These are phyloP conservation scores for Scelioninae gen. 1 DNA, from an alignment of 2,888 invertebrate species.

Conservation along the genomic window DNA sequence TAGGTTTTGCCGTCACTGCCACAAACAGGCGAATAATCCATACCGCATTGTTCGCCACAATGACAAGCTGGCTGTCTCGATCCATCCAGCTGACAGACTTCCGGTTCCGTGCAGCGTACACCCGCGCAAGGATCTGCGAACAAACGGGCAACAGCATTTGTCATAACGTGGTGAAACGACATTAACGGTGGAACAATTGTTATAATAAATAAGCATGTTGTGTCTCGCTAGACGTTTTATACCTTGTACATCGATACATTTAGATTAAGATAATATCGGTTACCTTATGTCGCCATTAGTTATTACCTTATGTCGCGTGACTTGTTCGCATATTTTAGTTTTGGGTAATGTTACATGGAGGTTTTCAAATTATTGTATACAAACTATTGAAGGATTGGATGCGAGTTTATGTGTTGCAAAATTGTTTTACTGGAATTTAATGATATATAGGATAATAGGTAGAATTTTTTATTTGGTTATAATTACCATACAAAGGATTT, in stretches of 20 bases:
- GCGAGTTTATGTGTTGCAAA: no score
- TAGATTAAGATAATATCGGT: not conserved
- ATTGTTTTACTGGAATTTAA: no score
- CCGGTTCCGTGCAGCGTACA: conserved; percentile 90
- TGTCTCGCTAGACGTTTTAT: no score
- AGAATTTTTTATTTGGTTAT: no score
- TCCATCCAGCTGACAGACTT: conserved; percentile 93
- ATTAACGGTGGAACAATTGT: conserved; percentile 1
- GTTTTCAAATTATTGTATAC: conserved; percentile 16
- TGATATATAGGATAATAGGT: no score
- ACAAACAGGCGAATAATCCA: conserved; percentile 89
- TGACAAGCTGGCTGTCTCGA: conserved; percentile 91
- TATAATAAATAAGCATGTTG: conserved; percentile 18
- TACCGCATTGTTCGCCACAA: conserved; percentile 91
- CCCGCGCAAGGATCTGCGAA: conserved; percentile 93
- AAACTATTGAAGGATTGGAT: conserved; percentile 1
- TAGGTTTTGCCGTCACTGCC: conserved; percentile 92
- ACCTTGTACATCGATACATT: not conserved
- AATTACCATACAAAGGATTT: no score
- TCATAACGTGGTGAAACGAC: conserved; percentile 8
- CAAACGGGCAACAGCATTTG: conserved; percentile 34
- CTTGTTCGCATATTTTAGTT: conserved; percentile 25
- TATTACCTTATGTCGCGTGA: conserved; percentile 45
- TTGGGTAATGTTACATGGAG: not conserved
- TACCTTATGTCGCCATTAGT: conserved; percentile 11